Evolutionary conservation across 2,113 vertebrate species (phyloP).

Genomic region (Myiozetetes cayanensis): DNA sequence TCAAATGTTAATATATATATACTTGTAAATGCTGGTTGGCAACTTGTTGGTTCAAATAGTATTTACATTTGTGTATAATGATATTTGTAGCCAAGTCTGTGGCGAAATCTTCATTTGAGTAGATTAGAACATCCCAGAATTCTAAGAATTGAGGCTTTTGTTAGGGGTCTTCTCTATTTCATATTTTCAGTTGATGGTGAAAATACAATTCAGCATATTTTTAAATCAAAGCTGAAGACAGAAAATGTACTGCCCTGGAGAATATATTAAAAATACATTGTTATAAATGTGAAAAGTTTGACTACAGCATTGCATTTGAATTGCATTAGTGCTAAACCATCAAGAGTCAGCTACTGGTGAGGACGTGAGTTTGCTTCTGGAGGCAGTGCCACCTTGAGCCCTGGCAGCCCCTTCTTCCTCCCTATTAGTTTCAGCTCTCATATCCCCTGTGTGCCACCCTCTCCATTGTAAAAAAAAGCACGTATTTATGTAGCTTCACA

Average conservation of each 20-base stretch:
- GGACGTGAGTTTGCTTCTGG: not conserved
- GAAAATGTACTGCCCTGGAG: not conserved
- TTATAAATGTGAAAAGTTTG: not conserved
- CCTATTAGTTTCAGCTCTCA: not conserved
- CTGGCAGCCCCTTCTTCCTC: not conserved
- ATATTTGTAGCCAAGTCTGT: not conserved
- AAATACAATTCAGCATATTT: not conserved
- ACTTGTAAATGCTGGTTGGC: constrained; percentile 12
- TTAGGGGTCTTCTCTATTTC: not conserved
- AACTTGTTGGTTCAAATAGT: not conserved
- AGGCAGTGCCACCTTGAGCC: not conserved
- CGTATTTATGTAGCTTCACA: not conserved
- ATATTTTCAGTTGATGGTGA: not conserved
- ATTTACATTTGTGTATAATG: not conserved
- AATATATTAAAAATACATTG: not conserved
- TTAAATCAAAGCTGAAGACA: not conserved
- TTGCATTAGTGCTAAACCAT: not conserved
- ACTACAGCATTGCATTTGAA: not conserved
- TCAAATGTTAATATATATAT: not conserved
- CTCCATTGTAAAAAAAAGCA: not conserved
- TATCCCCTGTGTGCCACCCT: not conserved
- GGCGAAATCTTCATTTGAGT: not conserved
- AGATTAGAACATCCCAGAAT: not conserved
- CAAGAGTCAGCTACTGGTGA: not conserved
- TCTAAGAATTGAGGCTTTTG: not conserved